Evolutionary conservation across 2,888 invertebrate genomes (phyloP), one percentile per base, ranked within the genome.

Genomic region (Pediacus dermestoides): DNA sequence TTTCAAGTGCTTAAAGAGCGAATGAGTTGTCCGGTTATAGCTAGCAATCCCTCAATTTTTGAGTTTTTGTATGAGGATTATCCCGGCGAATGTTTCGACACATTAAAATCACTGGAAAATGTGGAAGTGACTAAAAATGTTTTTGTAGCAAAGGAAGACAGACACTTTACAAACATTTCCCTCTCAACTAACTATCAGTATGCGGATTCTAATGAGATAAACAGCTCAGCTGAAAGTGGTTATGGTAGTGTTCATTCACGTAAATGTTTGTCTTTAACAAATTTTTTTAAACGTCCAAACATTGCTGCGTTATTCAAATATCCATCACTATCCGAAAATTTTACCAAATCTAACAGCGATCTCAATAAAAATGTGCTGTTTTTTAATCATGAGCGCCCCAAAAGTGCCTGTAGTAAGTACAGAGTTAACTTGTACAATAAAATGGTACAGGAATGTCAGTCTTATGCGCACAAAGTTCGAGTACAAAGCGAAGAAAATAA

Each of bases 211-310:
- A 7, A 18, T n/a, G 21, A 18, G 21, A 18, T 7, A 18, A n/a
- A 7, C 21, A 42, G 41, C 31, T 57, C 56, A 2, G 49, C 44
- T 16, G 55, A 57, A 34, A 58, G 57, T 18, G 60, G 58, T 7
- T 60, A 60, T 40, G 37, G 42, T 1, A 57, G 56, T 21, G 43
- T 50, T 13, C 42, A 46, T 22, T 56, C 57, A 3, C 44, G 39
- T 30, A 31, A 42, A 32, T 46, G 39, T 23, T 42, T 41, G 7
- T 42, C 45, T 1, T 23, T 40, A 4, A 30, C 25, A 4, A 53
- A 39, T 18, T 57, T 60, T 30, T 58, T 58, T 34, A 52, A 57
- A 44, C 50, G 41, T 13, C 51, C 55, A 1, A 46, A 46, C 13
- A 55, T 58, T 7, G 50, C 51, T 12, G 48, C 53, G 1, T 34